These are phyloP conservation scores for Neodiprion pinetum DNA, from an alignment of 1,140 invertebrate genomes.

Conservation along the genomic window DNA sequence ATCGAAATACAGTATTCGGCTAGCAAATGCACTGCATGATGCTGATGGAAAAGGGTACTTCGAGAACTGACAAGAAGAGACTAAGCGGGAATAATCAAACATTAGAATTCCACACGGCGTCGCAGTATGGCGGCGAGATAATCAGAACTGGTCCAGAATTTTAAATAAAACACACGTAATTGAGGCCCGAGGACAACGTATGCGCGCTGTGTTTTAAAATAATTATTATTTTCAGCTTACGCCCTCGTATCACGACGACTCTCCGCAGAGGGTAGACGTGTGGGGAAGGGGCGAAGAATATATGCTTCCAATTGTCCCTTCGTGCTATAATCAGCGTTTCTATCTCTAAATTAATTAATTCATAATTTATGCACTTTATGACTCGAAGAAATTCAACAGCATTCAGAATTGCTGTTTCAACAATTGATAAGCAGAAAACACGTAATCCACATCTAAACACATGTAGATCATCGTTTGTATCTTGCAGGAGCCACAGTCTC, in stretches of 20 bases:
- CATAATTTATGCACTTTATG: neutral
- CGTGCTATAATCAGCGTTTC: slow-evolving; percentile 1
- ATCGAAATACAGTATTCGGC: too few species aligned
- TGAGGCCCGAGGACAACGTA: slow-evolving; percentile 29
- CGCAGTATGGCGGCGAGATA: slow-evolving; percentile 15
- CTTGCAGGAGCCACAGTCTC: slow-evolving; percentile 65
- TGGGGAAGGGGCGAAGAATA: slow-evolving; percentile 1
- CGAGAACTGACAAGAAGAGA: slow-evolving; percentile 1
- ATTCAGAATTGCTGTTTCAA: too few species aligned
- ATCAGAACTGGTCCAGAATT: slow-evolving; percentile 30
- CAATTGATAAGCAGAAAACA: too few species aligned
- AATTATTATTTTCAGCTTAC: slow-evolving; percentile 22
- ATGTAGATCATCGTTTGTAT: slow-evolving; percentile 23
- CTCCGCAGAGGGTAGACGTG: neutral
- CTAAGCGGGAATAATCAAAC: neutral
- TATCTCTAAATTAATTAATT: neutral
- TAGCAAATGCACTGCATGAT: too few species aligned
- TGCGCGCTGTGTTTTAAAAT: slow-evolving; percentile 16
- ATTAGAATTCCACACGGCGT: slow-evolving; percentile 11
- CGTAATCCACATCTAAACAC: slow-evolving; percentile 13
- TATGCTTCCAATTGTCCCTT: slow-evolving; percentile 5
- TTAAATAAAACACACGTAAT: slow-evolving; percentile 39
- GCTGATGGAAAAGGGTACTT: neutral
- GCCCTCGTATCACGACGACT: slow-evolving; percentile 12
- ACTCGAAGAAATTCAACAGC: too few species aligned